Conservation (phyloP, 2,113 vertebrate genomes). For the Phoenicopterus ruber region DNA sequence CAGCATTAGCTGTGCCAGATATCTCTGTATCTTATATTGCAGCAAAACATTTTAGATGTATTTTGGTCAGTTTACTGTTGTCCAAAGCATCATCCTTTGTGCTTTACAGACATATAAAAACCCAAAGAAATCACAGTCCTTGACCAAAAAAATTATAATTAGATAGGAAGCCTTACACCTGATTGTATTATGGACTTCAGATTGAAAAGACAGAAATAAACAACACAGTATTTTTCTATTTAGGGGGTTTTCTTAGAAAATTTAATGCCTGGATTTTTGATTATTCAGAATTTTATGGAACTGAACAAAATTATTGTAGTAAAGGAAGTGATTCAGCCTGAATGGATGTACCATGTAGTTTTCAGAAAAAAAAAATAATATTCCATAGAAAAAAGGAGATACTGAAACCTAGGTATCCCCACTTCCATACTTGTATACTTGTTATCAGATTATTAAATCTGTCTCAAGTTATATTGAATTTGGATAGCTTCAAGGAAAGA, state of each 20-base stretch:
- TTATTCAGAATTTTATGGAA: background rate
- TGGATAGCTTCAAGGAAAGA: background rate
- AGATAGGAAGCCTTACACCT: background rate
- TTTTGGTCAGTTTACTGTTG: background rate
- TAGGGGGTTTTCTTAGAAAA: background rate
- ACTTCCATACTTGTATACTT: background rate
- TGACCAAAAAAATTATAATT: background rate
- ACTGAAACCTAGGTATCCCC: background rate
- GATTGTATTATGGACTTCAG: background rate
- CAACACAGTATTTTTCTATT: background rate
- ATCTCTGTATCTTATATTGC: background rate
- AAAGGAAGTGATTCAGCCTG: background rate
- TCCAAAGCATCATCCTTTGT: background rate
- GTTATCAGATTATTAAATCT: background rate
- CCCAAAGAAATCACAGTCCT: background rate
- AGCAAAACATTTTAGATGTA: background rate
- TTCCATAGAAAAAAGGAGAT: background rate
- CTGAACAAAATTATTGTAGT: background rate
- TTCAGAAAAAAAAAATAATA: background rate
- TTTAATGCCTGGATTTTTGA: background rate
- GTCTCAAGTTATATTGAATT: background rate
- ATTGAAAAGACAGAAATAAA: background rate
- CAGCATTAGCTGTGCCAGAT: background rate
- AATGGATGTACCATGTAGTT: background rate
- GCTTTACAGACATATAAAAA: background rate